Base-by-base conservation (phyloP, 92 coral and sea anemone species). In the Hydrozoanthus gracilis region DNA sequence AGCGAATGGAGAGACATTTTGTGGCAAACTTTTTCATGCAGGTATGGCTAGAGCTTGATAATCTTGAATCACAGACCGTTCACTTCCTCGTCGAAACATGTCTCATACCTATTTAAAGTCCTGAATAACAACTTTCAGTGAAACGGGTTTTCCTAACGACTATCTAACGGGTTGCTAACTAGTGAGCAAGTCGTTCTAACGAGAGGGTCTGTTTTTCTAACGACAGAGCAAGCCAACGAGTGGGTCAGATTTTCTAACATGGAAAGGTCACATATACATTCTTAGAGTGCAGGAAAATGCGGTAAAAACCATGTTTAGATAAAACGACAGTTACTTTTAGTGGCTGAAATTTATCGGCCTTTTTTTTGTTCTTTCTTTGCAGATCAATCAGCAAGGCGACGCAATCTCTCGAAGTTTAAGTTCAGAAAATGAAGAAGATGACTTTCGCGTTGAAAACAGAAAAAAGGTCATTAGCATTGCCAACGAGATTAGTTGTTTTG, bases 21-120 rank as follows among this genome's bases (percentile, higher is more conserved):
- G 84, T 64, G 2, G 73, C 44, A 64, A 27, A 48, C 73, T 80
- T 65, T 48, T 18, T 80, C 15, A 47, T 74, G n/a, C 75, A 80
- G 85, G 85, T 80, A 80, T 45, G 49, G 46, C 39, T 27, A 27
- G 39, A 27, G 39, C 39, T 27, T 27, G 39, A 2, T 27, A 2
- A 27, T 27, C 39, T 27, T 27, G 39, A 27, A 27, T 27, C 39
- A 35, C 15, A 51, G 16, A 45, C 51, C 50, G 15, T 58, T 58
- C 4, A 58, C 15, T 11, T 14, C 64, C 15, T 15, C 12, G 15
- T 7, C 4, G 3, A 16, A 58, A 58, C 3, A 16, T 58, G 39
- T 27, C 39, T 2, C 1, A 27, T 27, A 0, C 39, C 39, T 27
- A 27, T 0, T 2, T 27, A 27, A 27, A 27, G 39, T n/a, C n/a